Conservation (phyloP, 1,140 invertebrate species). For the Drosophila gunungcola region DNA sequence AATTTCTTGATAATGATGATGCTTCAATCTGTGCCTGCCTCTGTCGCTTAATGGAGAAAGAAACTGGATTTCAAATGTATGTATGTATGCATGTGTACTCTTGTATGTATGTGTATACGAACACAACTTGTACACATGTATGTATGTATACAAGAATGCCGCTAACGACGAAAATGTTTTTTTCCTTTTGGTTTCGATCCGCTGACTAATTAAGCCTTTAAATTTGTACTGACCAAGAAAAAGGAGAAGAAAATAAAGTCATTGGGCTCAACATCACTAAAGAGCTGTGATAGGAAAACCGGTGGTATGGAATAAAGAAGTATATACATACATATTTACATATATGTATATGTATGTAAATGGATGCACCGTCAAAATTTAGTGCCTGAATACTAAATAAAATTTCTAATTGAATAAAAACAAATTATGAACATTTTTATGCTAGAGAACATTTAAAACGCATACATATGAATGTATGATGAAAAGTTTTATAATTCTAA, state of each 20-base stretch:
- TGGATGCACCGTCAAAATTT: too few species aligned
- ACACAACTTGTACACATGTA: not conserved
- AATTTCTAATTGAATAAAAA: too few species aligned
- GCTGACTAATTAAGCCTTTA: constrained; percentile 78
- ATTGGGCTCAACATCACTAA: constrained; percentile 48
- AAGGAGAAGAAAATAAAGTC: constrained; percentile 64
- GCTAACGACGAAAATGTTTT: constrained; percentile 20
- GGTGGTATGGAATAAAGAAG: not conserved
- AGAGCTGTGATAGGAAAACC: constrained; percentile 12
- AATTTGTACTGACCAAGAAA: constrained; percentile 39
- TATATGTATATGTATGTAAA: constrained; percentile 2
- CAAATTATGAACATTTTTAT: too few species aligned
- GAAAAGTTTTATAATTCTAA: too few species aligned
- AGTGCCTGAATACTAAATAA: too few species aligned
- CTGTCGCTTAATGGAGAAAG: constrained; percentile 46
- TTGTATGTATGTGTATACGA: constrained; percentile 2
- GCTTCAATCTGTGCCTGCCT: constrained; percentile 48
- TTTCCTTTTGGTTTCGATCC: constrained; percentile 48
- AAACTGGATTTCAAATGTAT: constrained; percentile 49
- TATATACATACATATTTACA: not conserved
- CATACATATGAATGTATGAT: too few species aligned
- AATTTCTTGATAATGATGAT: constrained; percentile 59
- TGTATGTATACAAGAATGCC: not conserved
- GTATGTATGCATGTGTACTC: constrained; percentile 7
- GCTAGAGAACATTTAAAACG: too few species aligned